These are phyloP conservation scores for Gambusia yucatana DNA, from an alignment of 2,797 vertebrate genomes.

Conservation along the genomic window DNA sequence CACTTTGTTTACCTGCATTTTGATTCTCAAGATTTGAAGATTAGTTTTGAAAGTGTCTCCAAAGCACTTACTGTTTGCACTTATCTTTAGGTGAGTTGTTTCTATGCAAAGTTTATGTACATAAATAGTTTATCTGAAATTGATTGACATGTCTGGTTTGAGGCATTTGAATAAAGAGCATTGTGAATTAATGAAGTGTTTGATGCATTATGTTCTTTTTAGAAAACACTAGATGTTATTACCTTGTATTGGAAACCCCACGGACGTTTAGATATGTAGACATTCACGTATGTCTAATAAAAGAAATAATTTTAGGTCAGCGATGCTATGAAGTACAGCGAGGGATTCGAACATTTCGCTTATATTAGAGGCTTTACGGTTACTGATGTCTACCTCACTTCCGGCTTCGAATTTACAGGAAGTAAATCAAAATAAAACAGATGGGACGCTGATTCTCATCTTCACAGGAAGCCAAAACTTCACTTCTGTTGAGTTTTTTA, in stretches of 20 bases:
- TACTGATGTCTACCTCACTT: slow-evolving; percentile 29
- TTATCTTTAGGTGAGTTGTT: slow-evolving; percentile 17
- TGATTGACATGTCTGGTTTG: background rate
- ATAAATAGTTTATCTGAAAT: slow-evolving; percentile 23
- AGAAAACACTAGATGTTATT: background rate
- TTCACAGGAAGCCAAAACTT: accelerated
- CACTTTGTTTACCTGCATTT: background rate
- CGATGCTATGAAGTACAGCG: background rate
- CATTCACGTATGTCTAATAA: background rate
- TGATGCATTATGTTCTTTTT: background rate
- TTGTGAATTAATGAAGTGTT: slow-evolving; percentile 1
- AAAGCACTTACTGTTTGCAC: slow-evolving; percentile 4
- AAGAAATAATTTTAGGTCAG: background rate
- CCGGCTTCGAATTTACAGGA: slow-evolving; percentile 46
- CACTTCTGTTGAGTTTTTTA: accelerated
- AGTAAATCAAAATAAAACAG: slow-evolving; percentile 48
- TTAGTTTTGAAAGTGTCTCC: slow-evolving; percentile 7
- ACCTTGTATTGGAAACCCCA: background rate
- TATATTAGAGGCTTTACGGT: slow-evolving; percentile 45
- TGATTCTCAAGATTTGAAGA: background rate
- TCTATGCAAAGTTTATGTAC: slow-evolving; percentile 30
- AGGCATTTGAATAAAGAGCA: background rate
- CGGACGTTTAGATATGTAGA: background rate
- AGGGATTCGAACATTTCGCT: background rate
- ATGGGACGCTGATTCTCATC: background rate